phyloP scores from a whole-genome alignment of 2,888 invertebrate genomes.

The Stictocephala bisonia region DNA sequence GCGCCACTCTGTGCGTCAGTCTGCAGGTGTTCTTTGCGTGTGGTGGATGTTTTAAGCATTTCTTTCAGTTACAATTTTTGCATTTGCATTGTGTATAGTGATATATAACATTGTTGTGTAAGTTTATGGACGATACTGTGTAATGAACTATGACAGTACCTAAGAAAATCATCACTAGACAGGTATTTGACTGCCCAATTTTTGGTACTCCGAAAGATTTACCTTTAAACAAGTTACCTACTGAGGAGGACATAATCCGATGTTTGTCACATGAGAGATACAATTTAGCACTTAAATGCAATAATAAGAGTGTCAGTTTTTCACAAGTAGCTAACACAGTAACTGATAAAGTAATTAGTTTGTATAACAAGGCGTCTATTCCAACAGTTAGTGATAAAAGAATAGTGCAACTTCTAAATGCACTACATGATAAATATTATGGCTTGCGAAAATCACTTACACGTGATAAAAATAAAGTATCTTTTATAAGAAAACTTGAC shows the following conservation, averaged over 20 bases:
- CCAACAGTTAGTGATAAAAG: slow-evolving; percentile 25
- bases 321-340: slow-evolving; percentile 26
- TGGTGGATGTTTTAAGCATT: slow-evolving; percentile 9
- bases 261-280: slow-evolving; percentile 18
- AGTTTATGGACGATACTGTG: slow-evolving; percentile 23
- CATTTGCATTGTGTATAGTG: background rate
- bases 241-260: slow-evolving; percentile 8
- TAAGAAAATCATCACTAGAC: slow-evolving; percentile 25
- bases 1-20: background rate
- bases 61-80: slow-evolving; percentile 18
- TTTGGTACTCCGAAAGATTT: slow-evolving; percentile 23
- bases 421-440: slow-evolving; percentile 24
- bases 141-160: slow-evolving; percentile 16
- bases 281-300: slow-evolving; percentile 21
- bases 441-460: slow-evolving; percentile 15
- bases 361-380: slow-evolving; percentile 24
- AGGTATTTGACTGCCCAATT: slow-evolving; percentile 20
- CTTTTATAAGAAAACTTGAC: slow-evolving; percentile 15
- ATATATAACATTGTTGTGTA: slow-evolving; percentile 1
- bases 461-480: slow-evolving; percentile 12
- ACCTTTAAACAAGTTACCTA: slow-evolving; percentile 24
- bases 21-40: background rate
- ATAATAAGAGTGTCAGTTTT: slow-evolving; percentile 27
- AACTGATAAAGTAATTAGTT: slow-evolving; percentile 17
- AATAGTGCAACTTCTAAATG: slow-evolving; percentile 18